phyloP scores from a whole-genome alignment of 1,140 invertebrate genomes.

The Bicyclus anynana region DNA sequence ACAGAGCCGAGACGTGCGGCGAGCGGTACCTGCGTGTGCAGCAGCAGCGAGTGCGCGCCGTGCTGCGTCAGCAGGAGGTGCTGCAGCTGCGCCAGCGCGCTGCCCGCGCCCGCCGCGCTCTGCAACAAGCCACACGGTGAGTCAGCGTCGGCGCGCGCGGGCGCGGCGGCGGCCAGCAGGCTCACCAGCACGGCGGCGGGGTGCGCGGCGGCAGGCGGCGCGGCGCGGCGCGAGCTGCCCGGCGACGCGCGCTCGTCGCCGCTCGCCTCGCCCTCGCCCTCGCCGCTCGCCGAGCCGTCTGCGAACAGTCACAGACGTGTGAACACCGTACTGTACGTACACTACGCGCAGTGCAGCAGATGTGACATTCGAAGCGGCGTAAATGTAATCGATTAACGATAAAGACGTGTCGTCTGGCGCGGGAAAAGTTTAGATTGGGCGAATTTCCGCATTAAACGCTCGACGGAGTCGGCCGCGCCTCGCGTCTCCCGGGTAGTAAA shows the following conservation, averaged over 20 bases:
- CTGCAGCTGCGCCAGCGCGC: constrained; percentile 64
- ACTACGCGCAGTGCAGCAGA: too few relatives aligned
- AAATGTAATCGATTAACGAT: too few relatives aligned
- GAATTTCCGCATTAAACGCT: too few relatives aligned
- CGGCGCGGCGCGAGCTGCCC: constrained; percentile 21
- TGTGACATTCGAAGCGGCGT: too few relatives aligned
- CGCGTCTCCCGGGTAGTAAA: too few relatives aligned
- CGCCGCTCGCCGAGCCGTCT: constrained; percentile 68
- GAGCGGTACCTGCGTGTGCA: constrained; percentile 50
- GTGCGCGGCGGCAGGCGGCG: background rate
- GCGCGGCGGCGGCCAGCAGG: background rate
- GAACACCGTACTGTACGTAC: background rate
- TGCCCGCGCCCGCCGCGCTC: constrained; percentile 56
- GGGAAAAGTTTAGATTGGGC: too few relatives aligned
- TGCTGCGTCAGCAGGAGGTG: constrained; percentile 63
- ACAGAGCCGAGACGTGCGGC: too few relatives aligned
- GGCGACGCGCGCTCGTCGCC: constrained; percentile 56
- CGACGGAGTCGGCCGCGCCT: too few relatives aligned
- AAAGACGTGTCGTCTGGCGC: too few relatives aligned
- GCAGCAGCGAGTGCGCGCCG: constrained; percentile 63
- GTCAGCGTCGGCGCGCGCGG: too few relatives aligned
- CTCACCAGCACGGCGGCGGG: constrained; percentile 4
- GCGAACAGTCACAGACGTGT: constrained; percentile 5
- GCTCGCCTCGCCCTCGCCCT: constrained; percentile 44
- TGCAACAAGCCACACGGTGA: constrained; percentile 21